A percentile compares a stretch with the other conserved stretches of the same genome.
These are phyloP conservation scores for Hirtodrosophila cameraria DNA, from an alignment of 2,888 invertebrate species.

Conservation along the genomic window DNA sequence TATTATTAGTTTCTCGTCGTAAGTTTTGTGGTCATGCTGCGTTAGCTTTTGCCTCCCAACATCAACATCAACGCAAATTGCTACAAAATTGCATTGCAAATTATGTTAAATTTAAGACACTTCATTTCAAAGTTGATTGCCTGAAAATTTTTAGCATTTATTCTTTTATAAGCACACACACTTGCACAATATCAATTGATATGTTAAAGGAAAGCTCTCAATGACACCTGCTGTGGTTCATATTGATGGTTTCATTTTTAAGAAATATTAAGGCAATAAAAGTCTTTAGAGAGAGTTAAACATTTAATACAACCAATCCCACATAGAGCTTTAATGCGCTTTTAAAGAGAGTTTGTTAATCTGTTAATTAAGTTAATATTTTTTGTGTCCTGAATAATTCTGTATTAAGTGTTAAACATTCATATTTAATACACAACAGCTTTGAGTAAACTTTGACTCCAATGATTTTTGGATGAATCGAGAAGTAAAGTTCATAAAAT, in stretches of 20 bases:
- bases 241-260: background rate
- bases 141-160: conserved; percentile 41
- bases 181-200: conserved; percentile 2
- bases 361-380: too few species aligned
- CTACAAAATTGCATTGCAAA: conserved; percentile 68
- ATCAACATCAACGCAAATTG: conserved; percentile 58
- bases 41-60: conserved; percentile 47
- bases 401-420: too few species aligned
- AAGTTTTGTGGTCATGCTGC: conserved; percentile 62
- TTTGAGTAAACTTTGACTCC: too few species aligned
- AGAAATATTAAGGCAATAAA: background rate
- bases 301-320: too few species aligned
- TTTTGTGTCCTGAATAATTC: too few species aligned
- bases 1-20: conserved; percentile 68
- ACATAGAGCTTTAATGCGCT: too few species aligned
- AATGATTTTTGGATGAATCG: too few species aligned
- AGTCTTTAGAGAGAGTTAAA: too few species aligned
- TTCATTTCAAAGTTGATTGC: conserved; percentile 64
- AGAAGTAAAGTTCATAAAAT: too few species aligned
- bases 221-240: conserved; percentile 16
- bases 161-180: conserved; percentile 6
- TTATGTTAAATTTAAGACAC: conserved; percentile 65
- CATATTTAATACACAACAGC: too few species aligned
- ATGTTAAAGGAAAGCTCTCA: background rate
- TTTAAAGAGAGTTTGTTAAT: background rate